Base-by-base conservation (phyloP, 2,113 vertebrate species). In the Malaclemys terrapin region DNA sequence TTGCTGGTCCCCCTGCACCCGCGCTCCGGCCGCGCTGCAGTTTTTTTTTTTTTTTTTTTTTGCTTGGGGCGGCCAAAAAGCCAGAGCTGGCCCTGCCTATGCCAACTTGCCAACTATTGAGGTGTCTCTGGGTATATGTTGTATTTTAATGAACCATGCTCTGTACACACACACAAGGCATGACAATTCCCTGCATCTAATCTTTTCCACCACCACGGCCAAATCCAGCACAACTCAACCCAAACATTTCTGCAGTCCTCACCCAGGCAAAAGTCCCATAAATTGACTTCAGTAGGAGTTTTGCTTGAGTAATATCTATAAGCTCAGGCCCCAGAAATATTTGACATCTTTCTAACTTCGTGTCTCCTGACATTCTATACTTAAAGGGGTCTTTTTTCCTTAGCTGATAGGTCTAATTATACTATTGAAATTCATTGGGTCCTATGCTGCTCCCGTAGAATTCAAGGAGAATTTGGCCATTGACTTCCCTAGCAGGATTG, bases 231-330 rank as follows among this genome's bases (percentile, higher is more conserved):
- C 54, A 85, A 53, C 38, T 57, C 59, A 50, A 14, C 12, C n/a
- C 72, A 72, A 0, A 0, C 38, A 79, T 65, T 29, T 25, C 25
- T 24, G 17, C 25, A 38, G 35, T 7, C 29, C 3, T 0, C 49
- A 35, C 8, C 47, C 5, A 65, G 49, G 38, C 0, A 4, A 38
- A 76, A 88, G 1, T 78, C 27, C 42, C 81, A 31, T 14, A 91
- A 49, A 14, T 0, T 0, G 29, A 22, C 14, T 42, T 4, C 6
- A 75, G 19, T 65, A n/a, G 69, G 52, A 54, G 59, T 4, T 62
- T 92, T 53, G 11, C 29, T 86, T 80, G 14, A 53, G 14, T 35
- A 62, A 78, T 25, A 13, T 8, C n/a, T 42, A 2, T 8, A 38
- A 52, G 52, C 8, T 6, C 4, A 85, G 22, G 53, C 82, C 49